phyloP scores from a whole-genome alignment of 1,140 invertebrate species.

The Drosophila varians region DNA sequence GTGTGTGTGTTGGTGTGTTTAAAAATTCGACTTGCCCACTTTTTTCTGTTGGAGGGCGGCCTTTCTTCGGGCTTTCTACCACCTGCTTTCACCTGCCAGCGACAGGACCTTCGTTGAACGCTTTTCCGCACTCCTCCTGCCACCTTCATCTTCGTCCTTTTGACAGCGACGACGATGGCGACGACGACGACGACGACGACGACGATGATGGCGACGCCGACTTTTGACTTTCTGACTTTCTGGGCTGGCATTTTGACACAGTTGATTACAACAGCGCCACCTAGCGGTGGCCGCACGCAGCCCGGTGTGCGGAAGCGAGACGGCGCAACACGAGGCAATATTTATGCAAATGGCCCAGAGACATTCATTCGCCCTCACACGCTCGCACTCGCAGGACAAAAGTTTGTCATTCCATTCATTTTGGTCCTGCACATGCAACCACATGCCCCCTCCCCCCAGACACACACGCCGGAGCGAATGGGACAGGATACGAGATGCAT shows the following conservation, averaged over 20 bases:
- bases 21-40: conserved; percentile 60
- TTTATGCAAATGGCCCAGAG: conserved; percentile 71
- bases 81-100: conserved; percentile 2
- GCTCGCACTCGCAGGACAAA: conserved; percentile 9
- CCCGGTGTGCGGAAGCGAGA: conserved; percentile 13
- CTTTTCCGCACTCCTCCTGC: neutral
- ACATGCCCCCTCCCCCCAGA: conserved; percentile 45
- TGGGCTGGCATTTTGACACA: conserved; percentile 78
- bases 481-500: conserved; percentile 14
- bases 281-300: conserved; percentile 50
- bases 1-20: conserved; percentile 44
- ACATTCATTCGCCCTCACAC: conserved; percentile 23
- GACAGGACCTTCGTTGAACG: neutral
- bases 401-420: conserved; percentile 71
- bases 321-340: conserved; percentile 43
- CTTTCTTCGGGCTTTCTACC: conserved; percentile 34
- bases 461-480: conserved; percentile 11
- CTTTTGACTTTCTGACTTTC: conserved; percentile 65
- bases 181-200: neutral
- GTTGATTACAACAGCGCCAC: conserved; percentile 73
- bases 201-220: conserved; percentile 40
- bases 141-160: conserved; percentile 6
- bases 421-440: conserved; percentile 47
- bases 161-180: conserved; percentile 45
- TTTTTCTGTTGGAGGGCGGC: neutral